Percentiles rank a stretch among this genome's conserved stretches.
Conservation (phyloP, 2,888 invertebrate genomes). For the Ganaspis brasiliensis region DNA sequence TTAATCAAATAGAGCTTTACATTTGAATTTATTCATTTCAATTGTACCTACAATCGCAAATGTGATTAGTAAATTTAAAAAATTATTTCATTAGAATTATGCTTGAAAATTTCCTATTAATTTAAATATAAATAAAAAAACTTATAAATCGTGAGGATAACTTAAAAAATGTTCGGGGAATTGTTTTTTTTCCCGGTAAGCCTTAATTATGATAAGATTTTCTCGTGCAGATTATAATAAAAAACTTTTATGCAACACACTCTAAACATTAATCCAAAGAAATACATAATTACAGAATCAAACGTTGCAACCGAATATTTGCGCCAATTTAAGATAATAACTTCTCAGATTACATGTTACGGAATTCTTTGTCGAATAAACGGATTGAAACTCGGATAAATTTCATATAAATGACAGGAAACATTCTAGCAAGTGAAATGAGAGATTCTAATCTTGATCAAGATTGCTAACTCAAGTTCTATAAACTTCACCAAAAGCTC, state of each 20-base stretch:
- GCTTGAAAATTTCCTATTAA: no score
- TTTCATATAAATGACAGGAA: slow-evolving; percentile 13
- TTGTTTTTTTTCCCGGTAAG: slow-evolving; percentile 1
- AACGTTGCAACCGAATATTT: slow-evolving; percentile 7
- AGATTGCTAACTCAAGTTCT: background rate
- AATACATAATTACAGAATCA: background rate
- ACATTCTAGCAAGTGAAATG: background rate
- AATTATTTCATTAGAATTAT: background rate
- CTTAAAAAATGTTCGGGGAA: background rate
- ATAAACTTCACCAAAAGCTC: slow-evolving; percentile 3
- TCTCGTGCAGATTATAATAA: slow-evolving; percentile 7
- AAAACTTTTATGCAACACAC: background rate
- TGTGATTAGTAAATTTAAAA: background rate
- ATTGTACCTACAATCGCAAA: background rate
- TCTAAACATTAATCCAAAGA: background rate
- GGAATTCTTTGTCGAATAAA: background rate
- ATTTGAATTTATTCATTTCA: background rate
- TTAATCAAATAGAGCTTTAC: background rate
- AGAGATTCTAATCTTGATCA: background rate
- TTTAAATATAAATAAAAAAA: background rate
- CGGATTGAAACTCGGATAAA: background rate
- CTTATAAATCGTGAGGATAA: background rate
- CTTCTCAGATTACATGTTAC: background rate
- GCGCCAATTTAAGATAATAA: background rate
- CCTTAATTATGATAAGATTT: slow-evolving; percentile 27